Evolutionary conservation across 1,140 invertebrate genomes (phyloP), one percentile per base, ranked within the genome.

Genomic region (Conus ventricosus): DNA sequence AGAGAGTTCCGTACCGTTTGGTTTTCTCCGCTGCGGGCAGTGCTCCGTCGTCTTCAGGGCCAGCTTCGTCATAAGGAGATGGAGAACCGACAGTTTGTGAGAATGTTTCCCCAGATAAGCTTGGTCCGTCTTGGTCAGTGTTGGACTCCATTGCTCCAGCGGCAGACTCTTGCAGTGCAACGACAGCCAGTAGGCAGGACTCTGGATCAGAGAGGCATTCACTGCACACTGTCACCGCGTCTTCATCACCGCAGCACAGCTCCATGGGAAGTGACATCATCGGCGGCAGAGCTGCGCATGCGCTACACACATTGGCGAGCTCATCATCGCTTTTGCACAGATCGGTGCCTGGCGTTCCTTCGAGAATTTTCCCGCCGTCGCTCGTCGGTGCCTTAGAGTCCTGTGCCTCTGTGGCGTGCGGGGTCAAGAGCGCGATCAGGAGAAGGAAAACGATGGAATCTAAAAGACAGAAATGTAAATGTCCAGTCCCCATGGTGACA

Each of bases 1-100:
- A 83, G 17, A 83, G 55, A 27, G 81, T 83, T 60, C 81, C 81
- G 81, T n/a, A 83, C 5, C 81, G 81, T 27, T 83, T 83, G 53
- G 53, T 7, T 15, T 53, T 10, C 0, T 57, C 53, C n/a, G 81
- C 27, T n/a, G 20, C 15, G 11, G 15, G 23, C 5, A 55, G 10
- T 20, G 20, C 75, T 25, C 4, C 81, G 20, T 83, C 81, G 17
- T 83, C 81, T 55, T 60, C 81, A 60, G 15, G 7, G 7, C 20
- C 8, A 11, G 17, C 25, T 20, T 57, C 55, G 81, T 83, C 15
- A 27, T 4, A 81, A 8, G 27, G 8, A 53, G 25, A 20, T 15
- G 55, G 81, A 25, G 20, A 10, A 53, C 1, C 81, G 81, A 17
- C 81, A 57, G 20, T 15, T 6, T 55, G 54, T 51, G 7, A 57